A percentile compares a stretch with the other conserved stretches of the same genome.
Evolutionary conservation across 2,888 invertebrate species (phyloP).

Genomic region (Dynastes maya): DNA sequence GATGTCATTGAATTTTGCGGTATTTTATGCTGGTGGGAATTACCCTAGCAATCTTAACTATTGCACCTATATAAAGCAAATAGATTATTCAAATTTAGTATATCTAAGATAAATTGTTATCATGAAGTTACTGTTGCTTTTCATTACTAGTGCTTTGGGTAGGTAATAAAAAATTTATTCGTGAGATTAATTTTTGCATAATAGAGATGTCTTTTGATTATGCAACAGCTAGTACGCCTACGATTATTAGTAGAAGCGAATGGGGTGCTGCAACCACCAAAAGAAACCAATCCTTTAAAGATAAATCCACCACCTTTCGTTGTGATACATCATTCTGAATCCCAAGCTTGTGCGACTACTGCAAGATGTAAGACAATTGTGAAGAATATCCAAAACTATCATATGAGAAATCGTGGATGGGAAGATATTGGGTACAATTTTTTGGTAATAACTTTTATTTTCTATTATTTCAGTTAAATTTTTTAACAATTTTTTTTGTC

Average conservation of each 20-base stretch:
- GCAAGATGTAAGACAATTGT: slow-evolving; percentile 72
- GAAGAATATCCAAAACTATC: slow-evolving; percentile 75
- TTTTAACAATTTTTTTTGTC: not conserved
- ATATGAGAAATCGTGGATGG: slow-evolving; percentile 73
- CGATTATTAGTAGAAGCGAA: slow-evolving; percentile 67
- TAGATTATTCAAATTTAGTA: not conserved
- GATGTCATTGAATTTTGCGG: not conserved
- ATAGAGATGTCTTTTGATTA: too few species aligned
- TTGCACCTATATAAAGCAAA: not conserved
- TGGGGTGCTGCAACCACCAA: slow-evolving; percentile 73
- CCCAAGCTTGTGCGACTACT: slow-evolving; percentile 68
- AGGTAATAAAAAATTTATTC: not conserved
- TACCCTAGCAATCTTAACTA: not conserved
- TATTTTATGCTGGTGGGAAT: not conserved
- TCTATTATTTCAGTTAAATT: slow-evolving; percentile 8
- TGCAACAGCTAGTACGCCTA: slow-evolving; percentile 16
- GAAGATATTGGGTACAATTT: slow-evolving; percentile 74
- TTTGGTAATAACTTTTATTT: slow-evolving; percentile 53
- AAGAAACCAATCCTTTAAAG: slow-evolving; percentile 58
- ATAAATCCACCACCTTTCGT: slow-evolving; percentile 73
- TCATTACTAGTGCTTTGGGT: not conserved
- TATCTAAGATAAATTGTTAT: not conserved
- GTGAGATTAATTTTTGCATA: too few species aligned
- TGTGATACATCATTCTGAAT: slow-evolving; percentile 77
- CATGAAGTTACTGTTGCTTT: slow-evolving; percentile 8